Percentiles rank a stretch among this genome's conserved stretches.
Evolutionary conservation across 2,888 invertebrate genomes (phyloP).

Genomic region (Hyalella azteca): DNA sequence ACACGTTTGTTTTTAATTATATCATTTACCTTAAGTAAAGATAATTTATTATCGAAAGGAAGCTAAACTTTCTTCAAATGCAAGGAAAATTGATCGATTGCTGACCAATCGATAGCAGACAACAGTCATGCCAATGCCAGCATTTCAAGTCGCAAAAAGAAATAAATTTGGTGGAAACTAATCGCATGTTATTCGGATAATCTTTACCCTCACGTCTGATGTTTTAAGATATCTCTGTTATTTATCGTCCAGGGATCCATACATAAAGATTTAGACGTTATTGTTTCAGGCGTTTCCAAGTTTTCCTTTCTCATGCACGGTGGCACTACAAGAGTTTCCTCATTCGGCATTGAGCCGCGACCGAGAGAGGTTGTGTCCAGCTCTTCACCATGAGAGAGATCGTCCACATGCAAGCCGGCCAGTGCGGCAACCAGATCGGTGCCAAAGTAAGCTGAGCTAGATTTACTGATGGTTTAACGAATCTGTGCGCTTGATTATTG

Average conservation of each 20-base stretch:
- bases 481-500: too few relatives aligned
- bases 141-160: too few relatives aligned
- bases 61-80: too few relatives aligned
- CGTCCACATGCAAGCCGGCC: constrained; percentile 39
- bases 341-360: neutral
- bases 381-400: constrained; percentile 25
- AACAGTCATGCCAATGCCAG: too few relatives aligned
- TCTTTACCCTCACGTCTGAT: neutral
- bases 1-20: too few relatives aligned
- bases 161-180: too few relatives aligned
- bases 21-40: too few relatives aligned
- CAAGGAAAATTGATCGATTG: too few relatives aligned
- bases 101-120: too few relatives aligned
- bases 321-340: neutral
- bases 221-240: neutral
- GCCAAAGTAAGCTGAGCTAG: constrained; percentile 20
- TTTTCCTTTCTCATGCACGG: neutral
- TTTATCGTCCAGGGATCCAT: neutral
- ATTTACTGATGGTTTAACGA: too few relatives aligned
- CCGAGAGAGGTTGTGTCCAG: neutral
- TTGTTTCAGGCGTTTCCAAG: neutral
- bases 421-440: constrained; percentile 37
- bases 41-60: too few relatives aligned
- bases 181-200: too few relatives aligned
- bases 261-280: neutral